Conservation (phyloP, 2,113 vertebrate genomes). For the Fulmarus glacialis region DNA sequence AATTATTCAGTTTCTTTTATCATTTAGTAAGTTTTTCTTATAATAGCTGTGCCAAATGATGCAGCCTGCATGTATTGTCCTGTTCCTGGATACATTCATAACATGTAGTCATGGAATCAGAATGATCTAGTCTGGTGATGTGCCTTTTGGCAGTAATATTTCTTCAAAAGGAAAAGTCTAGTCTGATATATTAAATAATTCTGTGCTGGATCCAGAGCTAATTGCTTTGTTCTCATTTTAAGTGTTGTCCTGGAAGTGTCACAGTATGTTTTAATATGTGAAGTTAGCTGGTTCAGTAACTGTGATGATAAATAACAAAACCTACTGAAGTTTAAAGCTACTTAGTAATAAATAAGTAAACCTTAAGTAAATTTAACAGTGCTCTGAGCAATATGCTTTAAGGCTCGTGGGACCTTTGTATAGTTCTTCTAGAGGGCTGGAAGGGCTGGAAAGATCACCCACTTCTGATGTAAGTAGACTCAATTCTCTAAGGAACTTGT, state of each 20-base stretch:
- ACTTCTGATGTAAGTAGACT: neutral
- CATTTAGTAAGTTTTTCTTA: neutral
- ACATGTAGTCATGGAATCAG: neutral
- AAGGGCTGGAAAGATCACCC: neutral
- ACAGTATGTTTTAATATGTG: neutral
- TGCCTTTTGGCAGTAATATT: constrained; percentile 25
- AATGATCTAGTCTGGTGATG: neutral
- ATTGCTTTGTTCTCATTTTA: neutral
- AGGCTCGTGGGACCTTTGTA: neutral
- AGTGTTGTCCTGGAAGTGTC: neutral
- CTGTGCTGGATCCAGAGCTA: neutral
- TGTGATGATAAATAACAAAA: neutral
- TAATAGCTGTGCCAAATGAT: neutral
- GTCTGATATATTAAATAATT: neutral
- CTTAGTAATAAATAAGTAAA: neutral
- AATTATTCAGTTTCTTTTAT: neutral
- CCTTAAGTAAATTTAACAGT: neutral
- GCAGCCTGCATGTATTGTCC: neutral
- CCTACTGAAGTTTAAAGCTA: neutral
- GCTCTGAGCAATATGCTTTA: neutral
- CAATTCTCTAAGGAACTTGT: neutral
- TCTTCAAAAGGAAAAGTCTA: neutral
- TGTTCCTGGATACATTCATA: neutral
- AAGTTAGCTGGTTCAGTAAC: neutral
- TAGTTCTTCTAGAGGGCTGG: neutral